Evolutionary conservation across 2,113 vertebrate genomes (phyloP), one percentile per base, ranked within the genome.

Genomic region (Telmatochromis brachygnathus): DNA sequence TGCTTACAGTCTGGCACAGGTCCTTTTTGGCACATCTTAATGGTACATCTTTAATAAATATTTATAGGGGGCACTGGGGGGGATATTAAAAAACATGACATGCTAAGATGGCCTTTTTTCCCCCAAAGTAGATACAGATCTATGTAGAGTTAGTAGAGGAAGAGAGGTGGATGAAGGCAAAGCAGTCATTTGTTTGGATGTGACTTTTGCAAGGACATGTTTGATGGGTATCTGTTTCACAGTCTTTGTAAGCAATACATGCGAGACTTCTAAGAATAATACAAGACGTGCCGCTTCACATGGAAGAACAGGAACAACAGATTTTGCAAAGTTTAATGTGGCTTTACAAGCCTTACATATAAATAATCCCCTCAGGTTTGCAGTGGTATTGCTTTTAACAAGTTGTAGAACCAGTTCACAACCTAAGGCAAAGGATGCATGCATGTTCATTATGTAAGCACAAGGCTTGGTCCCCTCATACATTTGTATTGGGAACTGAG

Each of bases 1-100:
- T 97, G 91, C 95, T 87, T 75, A 88, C 68, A 49, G 90, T 86
- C 88, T 60, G 81, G 84, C 84, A 26, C 70, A n/a, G 73, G 85
- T 90, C 86, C 92, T 88, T 87, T 90, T 83, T 87, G 89, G 87
- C 85, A 86, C 81, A 93, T 95, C 93, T 94, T 95, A 95, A 95
- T 92, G 86, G 90, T 55, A 90, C 90, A 93, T 94, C 95, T 96
- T 95, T 89, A 91, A 96, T 96, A 96, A 94, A 96, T 96, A 96
- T 97, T 96, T 96, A 96, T 95, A 95, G 90, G 73, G 86, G 90
- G 84, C 93, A 83, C 84, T 82, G 87, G 88, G 68, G 68, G 91
- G 88, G 60, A 87, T 94, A 92, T 95, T 94, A 93, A 93, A 92
- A 96, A 96, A 95, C 95, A 96, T 94, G 94, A 93, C 94, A 94